Evolutionary conservation across 2,888 invertebrate genomes (phyloP), one percentile per base, ranked within the genome.

Genomic region (Tetramorium bicarinatum): DNA sequence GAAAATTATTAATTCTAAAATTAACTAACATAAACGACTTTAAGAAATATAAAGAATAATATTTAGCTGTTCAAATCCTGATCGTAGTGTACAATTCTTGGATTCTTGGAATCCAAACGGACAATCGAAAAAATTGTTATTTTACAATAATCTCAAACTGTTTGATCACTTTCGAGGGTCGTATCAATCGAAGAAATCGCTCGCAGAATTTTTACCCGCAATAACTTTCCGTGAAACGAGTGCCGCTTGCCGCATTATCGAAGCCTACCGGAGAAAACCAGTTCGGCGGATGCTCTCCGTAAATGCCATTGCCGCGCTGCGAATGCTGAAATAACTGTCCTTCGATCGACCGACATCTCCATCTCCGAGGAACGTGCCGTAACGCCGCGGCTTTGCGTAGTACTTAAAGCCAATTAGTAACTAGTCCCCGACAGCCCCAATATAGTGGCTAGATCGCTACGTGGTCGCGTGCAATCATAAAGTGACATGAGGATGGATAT

Each of bases 291-390:
- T 74, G 69, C 79, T 72, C 83, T 79, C 72, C 41, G 61, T n/a
- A 67, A 67, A 59, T 54, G 54, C 54, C 49, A 66, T 56, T 52
- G 72, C 52, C 44, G 59, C 49, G 72, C 56, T 25, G 79, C 85
- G 69, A 84, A 86, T 69, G 85, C 82, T 85, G 81, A 84, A 84
- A 82, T 88, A 88, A 89, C 85, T 83, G 89, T 89, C 89, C 88
- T 89, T 88, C 89, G 89, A 86, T 89, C 86, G 80, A 77, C 62
- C 54, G 82, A 89, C 85, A 84, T 89, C 89, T 89, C 84, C 84
- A 89, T 89, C 59, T 47, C 75, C 71, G 64, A 72, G 34, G 80
- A 52, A 56, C 75, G 62, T 66, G 74, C 71, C 62, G 69, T 82
- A 84, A 86, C 75, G 80, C 44, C 64, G 41, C 82, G 80, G 66